Percentiles rank a stretch among this genome's conserved stretches.
Conservation (phyloP, 2,113 vertebrate species). For the Microcebus murinus region DNA sequence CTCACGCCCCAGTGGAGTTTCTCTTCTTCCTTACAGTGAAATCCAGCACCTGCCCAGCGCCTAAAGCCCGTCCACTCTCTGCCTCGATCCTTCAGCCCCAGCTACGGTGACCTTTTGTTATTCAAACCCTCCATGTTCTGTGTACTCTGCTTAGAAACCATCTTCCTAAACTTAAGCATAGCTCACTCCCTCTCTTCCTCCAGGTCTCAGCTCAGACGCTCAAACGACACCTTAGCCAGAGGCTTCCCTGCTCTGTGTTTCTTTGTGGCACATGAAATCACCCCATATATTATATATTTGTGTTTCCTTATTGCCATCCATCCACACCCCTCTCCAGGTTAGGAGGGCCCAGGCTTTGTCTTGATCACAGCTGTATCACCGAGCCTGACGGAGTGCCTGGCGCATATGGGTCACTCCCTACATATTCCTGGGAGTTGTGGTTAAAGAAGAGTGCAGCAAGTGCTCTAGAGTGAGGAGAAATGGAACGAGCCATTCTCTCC, state of each 20-base stretch:
- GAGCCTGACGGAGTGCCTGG: neutral
- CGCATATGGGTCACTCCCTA: neutral
- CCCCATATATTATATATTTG: too few species aligned
- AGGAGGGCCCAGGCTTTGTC: neutral
- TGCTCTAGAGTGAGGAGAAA: neutral
- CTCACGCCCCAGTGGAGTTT: neutral
- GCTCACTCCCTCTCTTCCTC: neutral
- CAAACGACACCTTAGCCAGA: neutral
- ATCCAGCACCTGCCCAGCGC: neutral
- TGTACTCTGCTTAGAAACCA: neutral
- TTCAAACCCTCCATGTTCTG: neutral
- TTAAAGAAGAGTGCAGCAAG: neutral
- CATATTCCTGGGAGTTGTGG: rapidly evolving
- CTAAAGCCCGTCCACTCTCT: neutral
- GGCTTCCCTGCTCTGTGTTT: neutral
- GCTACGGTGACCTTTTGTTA: neutral
- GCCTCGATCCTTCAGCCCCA: neutral
- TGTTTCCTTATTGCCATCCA: neutral
- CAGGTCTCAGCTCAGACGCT: neutral
- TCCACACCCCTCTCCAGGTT: neutral
- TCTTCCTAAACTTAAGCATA: neutral
- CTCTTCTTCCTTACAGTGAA: neutral
- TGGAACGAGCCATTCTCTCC: neutral
- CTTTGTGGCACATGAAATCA: neutral
- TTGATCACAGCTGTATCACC: neutral